Conservation (phyloP, 2,113 vertebrate genomes). For the Mesembrinibis cayennensis region DNA sequence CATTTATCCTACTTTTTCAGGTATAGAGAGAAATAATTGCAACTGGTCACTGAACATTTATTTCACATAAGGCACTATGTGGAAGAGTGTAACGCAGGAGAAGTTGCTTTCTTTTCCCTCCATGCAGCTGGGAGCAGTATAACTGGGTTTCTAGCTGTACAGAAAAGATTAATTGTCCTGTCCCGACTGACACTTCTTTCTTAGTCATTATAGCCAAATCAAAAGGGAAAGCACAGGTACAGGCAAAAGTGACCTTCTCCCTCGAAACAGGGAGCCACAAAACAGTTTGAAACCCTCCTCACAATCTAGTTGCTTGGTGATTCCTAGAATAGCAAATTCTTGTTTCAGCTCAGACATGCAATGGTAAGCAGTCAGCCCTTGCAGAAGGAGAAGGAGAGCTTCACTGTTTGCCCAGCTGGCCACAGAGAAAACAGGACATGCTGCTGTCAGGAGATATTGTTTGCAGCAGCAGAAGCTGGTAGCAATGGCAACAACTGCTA, state of each 20-base stretch:
- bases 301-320: not conserved
- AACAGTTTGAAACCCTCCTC: not conserved
- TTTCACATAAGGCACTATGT: not conserved
- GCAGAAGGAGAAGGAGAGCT: not conserved
- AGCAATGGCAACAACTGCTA: not conserved
- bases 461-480: not conserved
- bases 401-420: not conserved
- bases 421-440: not conserved
- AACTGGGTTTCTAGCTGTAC: not conserved
- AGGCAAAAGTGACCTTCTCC: not conserved
- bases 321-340: not conserved
- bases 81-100: not conserved
- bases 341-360: not conserved
- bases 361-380: not conserved
- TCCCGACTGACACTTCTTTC: not conserved
- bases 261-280: not conserved
- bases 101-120: not conserved
- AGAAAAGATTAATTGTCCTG: not conserved
- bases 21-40: not conserved
- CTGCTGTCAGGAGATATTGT: not conserved
- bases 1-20: not conserved
- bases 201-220: not conserved
- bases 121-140: not conserved
- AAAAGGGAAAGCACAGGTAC: not conserved
- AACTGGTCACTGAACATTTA: not conserved